These are phyloP conservation scores for Danio choprae DNA, from an alignment of 2,797 vertebrate genomes.

Conservation along the genomic window DNA sequence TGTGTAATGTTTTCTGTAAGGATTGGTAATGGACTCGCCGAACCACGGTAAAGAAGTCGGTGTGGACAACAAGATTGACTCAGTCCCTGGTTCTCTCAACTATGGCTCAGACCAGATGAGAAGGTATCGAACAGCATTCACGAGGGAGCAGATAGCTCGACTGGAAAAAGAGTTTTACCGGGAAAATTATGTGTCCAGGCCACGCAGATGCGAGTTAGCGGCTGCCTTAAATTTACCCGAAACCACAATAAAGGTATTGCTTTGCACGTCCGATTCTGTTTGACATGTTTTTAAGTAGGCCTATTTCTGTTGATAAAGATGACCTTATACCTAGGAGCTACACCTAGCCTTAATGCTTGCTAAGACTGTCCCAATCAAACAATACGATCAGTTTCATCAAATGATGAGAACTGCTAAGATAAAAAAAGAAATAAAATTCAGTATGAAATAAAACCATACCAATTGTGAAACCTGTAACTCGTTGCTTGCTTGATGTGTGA, in stretches of 20 bases:
- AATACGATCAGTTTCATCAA: background rate
- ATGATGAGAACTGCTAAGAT: too few species aligned
- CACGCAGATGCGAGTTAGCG: constrained; percentile 94
- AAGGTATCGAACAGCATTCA: constrained; percentile 96
- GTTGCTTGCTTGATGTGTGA: background rate
- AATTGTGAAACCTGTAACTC: background rate
- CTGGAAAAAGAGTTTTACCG: constrained; percentile 98
- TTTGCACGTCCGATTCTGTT: background rate
- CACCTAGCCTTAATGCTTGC: background rate
- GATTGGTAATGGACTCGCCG: constrained; percentile 74
- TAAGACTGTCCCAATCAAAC: background rate
- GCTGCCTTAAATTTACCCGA: constrained; percentile 95
- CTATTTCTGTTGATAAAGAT: background rate
- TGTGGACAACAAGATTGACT: constrained; percentile 72
- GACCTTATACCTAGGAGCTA: background rate
- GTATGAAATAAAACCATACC: background rate
- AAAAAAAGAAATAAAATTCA: background rate
- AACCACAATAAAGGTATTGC: constrained; percentile 95
- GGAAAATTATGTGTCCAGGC: constrained; percentile 97
- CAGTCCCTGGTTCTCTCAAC: constrained; percentile 84
- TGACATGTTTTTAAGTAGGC: background rate
- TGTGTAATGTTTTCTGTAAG: constrained; percentile 64
- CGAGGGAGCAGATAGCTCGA: constrained; percentile 94
- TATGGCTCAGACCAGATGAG: constrained; percentile 95
- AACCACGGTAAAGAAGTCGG: constrained; percentile 69